Conservation (phyloP, 2,113 vertebrate species). For the Passer domesticus region DNA sequence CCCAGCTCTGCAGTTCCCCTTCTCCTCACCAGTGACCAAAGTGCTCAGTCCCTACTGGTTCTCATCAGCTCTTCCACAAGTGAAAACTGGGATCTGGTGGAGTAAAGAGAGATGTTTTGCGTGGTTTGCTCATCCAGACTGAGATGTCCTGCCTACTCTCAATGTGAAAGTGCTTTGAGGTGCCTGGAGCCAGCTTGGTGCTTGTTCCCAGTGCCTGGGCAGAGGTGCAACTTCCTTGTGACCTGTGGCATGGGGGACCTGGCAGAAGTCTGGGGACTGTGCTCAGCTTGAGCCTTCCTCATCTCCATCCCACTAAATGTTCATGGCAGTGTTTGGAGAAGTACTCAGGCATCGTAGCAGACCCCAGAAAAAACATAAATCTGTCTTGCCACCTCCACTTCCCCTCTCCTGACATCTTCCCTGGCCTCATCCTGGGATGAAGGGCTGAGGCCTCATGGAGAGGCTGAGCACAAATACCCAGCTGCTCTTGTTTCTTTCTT, state of each 20-base stretch:
- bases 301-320: background rate
- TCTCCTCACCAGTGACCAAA: background rate
- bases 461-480: background rate
- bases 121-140: background rate
- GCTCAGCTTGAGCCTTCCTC: background rate
- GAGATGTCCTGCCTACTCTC: background rate
- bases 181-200: background rate
- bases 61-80: background rate
- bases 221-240: accelerated
- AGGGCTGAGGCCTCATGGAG: background rate
- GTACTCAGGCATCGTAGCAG: accelerated
- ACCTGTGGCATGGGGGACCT: too few species aligned
- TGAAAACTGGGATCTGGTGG: background rate
- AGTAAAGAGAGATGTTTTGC: accelerated
- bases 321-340: background rate
- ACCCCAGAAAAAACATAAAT: background rate
- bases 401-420: background rate
- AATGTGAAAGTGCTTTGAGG: background rate
- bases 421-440: background rate
- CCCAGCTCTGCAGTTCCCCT: background rate
- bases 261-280: background rate
- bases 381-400: background rate
- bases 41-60: background rate
- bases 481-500: background rate
- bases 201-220: background rate